Evolutionary conservation across 35 echinoderm and acorn worm genomes (phyloP).

Genomic region (Ophioderma brevispina): DNA sequence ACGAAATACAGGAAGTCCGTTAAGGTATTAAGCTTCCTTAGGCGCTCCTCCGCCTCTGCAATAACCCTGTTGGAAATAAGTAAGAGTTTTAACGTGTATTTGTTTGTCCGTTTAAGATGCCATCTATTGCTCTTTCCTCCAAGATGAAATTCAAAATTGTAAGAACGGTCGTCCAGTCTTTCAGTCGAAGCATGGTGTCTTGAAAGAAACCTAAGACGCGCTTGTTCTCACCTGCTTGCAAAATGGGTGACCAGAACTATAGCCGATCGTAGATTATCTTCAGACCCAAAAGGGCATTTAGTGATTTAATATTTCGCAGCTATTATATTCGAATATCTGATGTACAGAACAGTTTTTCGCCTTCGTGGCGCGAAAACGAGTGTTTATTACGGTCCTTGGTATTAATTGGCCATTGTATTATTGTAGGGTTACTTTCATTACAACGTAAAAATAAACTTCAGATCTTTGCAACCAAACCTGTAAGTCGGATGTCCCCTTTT

Average conservation of each 20-base stretch:
- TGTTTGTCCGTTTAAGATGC: background rate
- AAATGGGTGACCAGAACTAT: background rate
- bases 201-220: background rate
- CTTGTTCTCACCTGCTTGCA: background rate
- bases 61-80: slow-evolving; percentile 3
- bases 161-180: background rate
- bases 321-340: background rate
- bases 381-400: background rate
- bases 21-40: background rate
- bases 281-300: background rate
- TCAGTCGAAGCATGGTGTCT: background rate
- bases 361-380: background rate
- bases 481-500: background rate
- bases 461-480: background rate
- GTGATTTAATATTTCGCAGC: too few species aligned
- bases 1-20: background rate
- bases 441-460: background rate
- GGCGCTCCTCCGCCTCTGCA: background rate
- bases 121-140: background rate
- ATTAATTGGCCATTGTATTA: slow-evolving; percentile 21
- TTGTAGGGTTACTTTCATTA: background rate
- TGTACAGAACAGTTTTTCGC: background rate
- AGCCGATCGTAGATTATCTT: background rate
- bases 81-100: background rate
- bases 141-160: background rate